Evolutionary conservation across 2,113 vertebrate genomes (phyloP).

Genomic region (Neolamprologus cancellatus): DNA sequence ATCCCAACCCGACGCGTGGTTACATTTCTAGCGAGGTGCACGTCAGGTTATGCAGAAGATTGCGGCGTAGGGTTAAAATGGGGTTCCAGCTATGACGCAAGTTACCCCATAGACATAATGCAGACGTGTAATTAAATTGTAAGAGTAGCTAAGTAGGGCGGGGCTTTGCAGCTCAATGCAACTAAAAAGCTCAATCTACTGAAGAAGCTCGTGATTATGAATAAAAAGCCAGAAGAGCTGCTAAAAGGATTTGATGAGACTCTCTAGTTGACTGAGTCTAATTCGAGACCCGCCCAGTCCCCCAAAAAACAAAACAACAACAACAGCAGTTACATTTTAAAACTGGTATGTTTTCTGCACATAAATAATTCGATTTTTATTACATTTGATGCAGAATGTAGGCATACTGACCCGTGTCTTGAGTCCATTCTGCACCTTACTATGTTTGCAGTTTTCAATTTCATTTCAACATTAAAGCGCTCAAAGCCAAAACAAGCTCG

Average conservation of each 20-base stretch:
- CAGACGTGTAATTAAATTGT: neutral
- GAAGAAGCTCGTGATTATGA: neutral
- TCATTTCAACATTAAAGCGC: conserved; percentile 6
- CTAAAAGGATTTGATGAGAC: neutral
- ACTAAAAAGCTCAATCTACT: neutral
- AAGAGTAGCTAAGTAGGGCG: neutral
- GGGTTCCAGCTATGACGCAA: neutral
- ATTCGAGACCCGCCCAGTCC: accelerated
- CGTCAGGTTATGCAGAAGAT: neutral
- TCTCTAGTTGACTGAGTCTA: neutral
- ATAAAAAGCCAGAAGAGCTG: neutral
- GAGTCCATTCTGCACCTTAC: conserved; percentile 22
- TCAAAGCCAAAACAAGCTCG: neutral
- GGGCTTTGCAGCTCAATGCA: neutral
- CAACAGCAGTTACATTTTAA: neutral
- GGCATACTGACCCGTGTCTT: neutral
- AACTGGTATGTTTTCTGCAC: neutral
- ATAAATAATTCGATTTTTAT: conserved; percentile 31
- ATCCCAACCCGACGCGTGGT: neutral
- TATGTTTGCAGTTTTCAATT: conserved; percentile 26
- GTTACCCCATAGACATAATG: neutral
- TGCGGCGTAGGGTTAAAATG: neutral
- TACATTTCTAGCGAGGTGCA: neutral
- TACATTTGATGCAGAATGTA: conserved; percentile 9
- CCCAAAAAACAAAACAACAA: neutral